Evolutionary conservation across 2,113 vertebrate species (phyloP).

Genomic region (Dolichallabes microphthalmus): DNA sequence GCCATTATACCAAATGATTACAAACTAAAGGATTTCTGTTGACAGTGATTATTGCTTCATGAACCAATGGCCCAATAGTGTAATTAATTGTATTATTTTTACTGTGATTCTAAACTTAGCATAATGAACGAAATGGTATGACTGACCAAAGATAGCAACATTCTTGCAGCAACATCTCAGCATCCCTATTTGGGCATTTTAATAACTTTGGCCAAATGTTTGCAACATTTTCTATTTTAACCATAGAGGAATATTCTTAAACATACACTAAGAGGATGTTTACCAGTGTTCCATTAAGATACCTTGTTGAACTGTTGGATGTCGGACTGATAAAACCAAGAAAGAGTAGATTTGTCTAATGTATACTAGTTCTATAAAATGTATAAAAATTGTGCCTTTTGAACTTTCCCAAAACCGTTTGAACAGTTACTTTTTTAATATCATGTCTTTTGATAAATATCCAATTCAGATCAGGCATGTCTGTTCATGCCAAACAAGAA

Average conservation of each 20-base stretch:
- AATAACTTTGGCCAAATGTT: background rate
- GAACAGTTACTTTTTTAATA: background rate
- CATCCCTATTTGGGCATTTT: background rate
- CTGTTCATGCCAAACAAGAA: background rate
- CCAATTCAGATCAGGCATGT: background rate
- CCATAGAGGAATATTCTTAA: background rate
- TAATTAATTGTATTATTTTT: background rate
- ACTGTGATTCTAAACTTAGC: background rate
- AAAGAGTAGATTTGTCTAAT: no score
- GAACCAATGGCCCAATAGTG: background rate
- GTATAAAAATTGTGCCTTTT: background rate
- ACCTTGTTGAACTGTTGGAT: background rate
- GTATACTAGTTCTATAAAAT: background rate
- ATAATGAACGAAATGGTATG: background rate
- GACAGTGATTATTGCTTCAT: background rate
- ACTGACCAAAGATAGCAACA: background rate
- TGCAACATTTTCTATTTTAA: background rate
- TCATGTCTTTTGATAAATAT: background rate
- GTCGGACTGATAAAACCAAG: background rate
- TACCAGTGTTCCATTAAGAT: background rate
- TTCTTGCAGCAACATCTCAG: background rate
- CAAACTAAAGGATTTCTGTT: background rate
- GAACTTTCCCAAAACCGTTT: background rate
- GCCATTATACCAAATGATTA: background rate
- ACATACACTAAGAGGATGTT: background rate